phyloP scores from a whole-genome alignment of 2,113 vertebrate genomes.

The Chroicocephalus ridibundus region DNA sequence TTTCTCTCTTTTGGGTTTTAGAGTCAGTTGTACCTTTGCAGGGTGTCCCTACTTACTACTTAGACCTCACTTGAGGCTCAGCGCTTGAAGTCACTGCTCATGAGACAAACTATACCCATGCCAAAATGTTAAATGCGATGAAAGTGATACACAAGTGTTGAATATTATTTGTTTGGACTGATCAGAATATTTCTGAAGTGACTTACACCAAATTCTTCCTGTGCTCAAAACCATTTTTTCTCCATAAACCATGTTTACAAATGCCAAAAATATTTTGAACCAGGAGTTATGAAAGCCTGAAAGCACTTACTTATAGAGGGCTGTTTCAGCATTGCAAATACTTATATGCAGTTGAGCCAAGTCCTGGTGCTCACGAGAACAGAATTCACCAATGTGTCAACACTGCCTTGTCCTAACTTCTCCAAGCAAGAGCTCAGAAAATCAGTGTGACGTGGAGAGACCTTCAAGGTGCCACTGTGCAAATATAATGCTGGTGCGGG shows the following conservation, averaged over 20 bases:
- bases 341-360: neutral
- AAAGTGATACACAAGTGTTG: neutral
- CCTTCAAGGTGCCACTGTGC: neutral
- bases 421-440: neutral
- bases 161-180: neutral
- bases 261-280: conserved; percentile 42
- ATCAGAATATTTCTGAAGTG: conserved; percentile 9
- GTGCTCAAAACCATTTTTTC: conserved; percentile 17
- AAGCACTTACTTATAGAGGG: conserved; percentile 39
- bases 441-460: neutral
- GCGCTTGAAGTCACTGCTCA: neutral
- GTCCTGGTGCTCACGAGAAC: conserved; percentile 13
- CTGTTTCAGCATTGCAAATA: conserved; percentile 38
- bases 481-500: neutral
- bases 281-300: conserved; percentile 40
- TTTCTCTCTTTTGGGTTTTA: neutral
- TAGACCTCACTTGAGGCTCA: neutral
- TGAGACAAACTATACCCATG: neutral
- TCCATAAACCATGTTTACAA: conserved; percentile 29
- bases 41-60: neutral
- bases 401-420: neutral
- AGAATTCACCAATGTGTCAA: conserved; percentile 21
- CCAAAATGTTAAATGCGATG: neutral
- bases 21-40: neutral
- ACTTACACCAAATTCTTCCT: conserved; percentile 21